A percentile compares a stretch with the other conserved stretches of the same genome.
Conservation (phyloP, 2,797 vertebrate genomes). For the Protosalanx chinensis region DNA sequence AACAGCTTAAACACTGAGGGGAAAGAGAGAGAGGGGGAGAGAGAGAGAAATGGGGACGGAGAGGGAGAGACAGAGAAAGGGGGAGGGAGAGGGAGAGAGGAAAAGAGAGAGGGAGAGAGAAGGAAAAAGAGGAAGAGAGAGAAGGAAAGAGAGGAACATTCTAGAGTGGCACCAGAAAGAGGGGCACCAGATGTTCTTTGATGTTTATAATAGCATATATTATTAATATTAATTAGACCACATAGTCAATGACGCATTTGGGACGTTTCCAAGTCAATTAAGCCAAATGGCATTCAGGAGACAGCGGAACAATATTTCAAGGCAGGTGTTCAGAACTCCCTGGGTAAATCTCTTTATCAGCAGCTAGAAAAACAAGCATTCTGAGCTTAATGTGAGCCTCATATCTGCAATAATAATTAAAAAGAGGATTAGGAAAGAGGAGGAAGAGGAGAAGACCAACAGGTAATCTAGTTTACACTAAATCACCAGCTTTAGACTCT, state of each 20-base stretch:
- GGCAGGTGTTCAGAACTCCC: constrained; percentile 98
- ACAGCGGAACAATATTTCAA: constrained; percentile 99
- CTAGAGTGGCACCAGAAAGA: constrained; percentile 95
- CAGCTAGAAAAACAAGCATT: constrained; percentile 98
- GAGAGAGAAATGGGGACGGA: too few relatives aligned
- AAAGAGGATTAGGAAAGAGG: constrained; percentile 76
- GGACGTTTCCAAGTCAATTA: constrained; percentile 99
- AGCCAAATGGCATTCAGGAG: constrained; percentile 99
- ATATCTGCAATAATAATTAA: constrained; percentile 80
- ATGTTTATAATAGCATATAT: constrained; percentile 99
- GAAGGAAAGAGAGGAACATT: constrained; percentile 65
- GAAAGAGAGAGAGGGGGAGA: too few relatives aligned
- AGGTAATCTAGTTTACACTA: constrained; percentile 68
- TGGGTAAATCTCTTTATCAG: constrained; percentile 97
- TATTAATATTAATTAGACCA: constrained; percentile 99
- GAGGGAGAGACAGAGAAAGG: too few relatives aligned
- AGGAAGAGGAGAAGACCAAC: constrained; percentile 65
- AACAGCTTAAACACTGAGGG: constrained; percentile 52
- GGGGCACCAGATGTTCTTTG: constrained; percentile 99
- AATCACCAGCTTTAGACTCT: constrained; percentile 44
- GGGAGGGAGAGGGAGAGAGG: too few relatives aligned
- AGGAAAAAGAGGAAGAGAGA: too few relatives aligned
- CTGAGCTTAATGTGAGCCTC: constrained; percentile 83
- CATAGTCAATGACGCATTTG: constrained; percentile 99
- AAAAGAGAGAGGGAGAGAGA: not conserved